Percentiles rank a stretch among this genome's conserved stretches.
These are phyloP conservation scores for Capromys pilorides DNA, from an alignment of 2,797 vertebrate genomes.

Conservation along the genomic window DNA sequence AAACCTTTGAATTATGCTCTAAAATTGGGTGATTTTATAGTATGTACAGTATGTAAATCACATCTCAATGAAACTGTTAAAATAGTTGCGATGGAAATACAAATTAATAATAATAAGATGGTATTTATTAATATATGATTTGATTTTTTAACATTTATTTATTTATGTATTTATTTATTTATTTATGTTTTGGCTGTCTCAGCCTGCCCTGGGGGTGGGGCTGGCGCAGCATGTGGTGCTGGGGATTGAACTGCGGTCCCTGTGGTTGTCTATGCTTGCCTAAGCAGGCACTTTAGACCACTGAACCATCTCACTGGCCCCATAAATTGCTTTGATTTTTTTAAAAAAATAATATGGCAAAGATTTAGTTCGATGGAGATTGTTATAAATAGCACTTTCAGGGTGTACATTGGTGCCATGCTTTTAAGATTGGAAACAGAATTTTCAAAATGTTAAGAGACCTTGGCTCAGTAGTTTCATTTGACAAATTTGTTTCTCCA, in stretches of 20 bases:
- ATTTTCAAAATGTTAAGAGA: constrained; percentile 47
- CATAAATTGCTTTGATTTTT: neutral
- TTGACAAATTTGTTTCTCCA: constrained; percentile 33
- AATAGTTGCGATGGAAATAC: constrained; percentile 38
- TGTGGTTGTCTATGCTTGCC: too few species aligned
- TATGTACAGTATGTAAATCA: neutral
- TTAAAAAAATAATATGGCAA: neutral
- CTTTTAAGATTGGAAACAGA: constrained; percentile 44
- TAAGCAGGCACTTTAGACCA: too few species aligned
- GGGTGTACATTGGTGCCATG: neutral
- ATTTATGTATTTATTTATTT: too few species aligned
- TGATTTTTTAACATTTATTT: too few species aligned
- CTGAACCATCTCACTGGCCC: too few species aligned
- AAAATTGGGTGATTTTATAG: constrained; percentile 7
- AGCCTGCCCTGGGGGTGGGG: too few species aligned
- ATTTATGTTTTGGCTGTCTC: too few species aligned
- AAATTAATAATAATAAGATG: constrained; percentile 12
- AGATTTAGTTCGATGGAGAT: neutral
- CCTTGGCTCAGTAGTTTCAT: constrained; percentile 41
- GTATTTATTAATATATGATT: constrained; percentile 26
- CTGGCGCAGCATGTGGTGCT: too few species aligned
- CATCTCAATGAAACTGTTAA: constrained; percentile 7
- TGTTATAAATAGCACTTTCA: neutral
- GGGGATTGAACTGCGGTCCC: too few species aligned
- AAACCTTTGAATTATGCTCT: neutral